These are phyloP conservation scores for Cataglyphis rosenhaueri DNA, from an alignment of 2,888 invertebrate genomes.

Conservation along the genomic window DNA sequence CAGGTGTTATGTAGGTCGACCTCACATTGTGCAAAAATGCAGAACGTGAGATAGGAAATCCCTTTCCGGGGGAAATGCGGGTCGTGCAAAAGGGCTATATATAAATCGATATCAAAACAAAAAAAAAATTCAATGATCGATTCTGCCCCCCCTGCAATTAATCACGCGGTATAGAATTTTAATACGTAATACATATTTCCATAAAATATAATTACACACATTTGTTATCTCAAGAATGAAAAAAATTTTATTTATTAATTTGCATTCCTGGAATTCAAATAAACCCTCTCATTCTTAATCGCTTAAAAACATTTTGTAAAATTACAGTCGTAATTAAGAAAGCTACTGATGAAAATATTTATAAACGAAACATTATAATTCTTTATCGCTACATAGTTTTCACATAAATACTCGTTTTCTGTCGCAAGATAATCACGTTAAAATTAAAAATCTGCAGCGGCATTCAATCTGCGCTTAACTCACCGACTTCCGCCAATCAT, in stretches of 20 bases:
- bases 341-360: neutral
- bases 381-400: neutral
- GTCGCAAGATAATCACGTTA: neutral
- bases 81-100: neutral
- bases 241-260: too few relatives aligned
- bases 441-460: neutral
- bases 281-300: too few relatives aligned
- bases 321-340: neutral
- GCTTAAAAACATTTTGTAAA: too few relatives aligned
- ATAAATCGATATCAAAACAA: too few relatives aligned
- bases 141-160: neutral
- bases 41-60: neutral
- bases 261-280: too few relatives aligned
- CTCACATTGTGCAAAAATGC: constrained; percentile 26
- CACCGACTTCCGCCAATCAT: constrained; percentile 44
- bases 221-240: neutral
- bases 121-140: neutral
- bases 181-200: neutral
- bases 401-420: neutral
- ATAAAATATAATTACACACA: neutral
- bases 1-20: constrained; percentile 32
- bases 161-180: neutral
- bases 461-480: constrained; percentile 14
- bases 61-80: constrained; percentile 9
- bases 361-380: neutral